Evolutionary conservation across 2,113 vertebrate species (phyloP).

Genomic region (Eretmochelys imbricata): DNA sequence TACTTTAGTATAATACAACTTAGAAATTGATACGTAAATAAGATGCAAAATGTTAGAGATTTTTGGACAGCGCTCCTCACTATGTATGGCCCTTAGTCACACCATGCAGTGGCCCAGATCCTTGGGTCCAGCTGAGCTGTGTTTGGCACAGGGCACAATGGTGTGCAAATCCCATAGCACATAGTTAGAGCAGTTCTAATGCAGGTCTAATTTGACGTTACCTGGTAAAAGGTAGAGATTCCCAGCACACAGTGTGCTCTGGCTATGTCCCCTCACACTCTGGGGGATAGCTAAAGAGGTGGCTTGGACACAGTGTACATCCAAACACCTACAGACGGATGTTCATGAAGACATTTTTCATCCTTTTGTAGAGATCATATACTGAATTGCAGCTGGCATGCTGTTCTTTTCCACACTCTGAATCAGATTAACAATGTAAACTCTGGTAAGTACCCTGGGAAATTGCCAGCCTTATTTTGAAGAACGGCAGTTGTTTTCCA

Average conservation of each 20-base stretch:
- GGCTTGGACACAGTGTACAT: not conserved
- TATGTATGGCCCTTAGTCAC: not conserved
- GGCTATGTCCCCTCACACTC: not conserved
- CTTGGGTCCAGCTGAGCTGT: not conserved
- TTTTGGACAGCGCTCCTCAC: not conserved
- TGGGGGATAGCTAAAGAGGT: not conserved
- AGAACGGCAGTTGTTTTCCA: not conserved
- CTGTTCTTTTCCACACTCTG: not conserved
- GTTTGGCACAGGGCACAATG: not conserved
- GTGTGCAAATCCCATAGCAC: not conserved
- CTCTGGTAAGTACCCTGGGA: not conserved
- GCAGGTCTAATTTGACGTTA: not conserved
- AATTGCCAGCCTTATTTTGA: not conserved
- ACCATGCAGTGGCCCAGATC: not conserved
- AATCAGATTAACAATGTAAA: not conserved
- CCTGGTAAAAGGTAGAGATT: not conserved
- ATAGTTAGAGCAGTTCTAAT: not conserved
- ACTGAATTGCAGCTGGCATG: not conserved
- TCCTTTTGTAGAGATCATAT: not conserved
- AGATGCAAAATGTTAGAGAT: not conserved
- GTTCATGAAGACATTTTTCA: not conserved
- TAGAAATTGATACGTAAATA: not conserved
- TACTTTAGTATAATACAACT: not conserved
- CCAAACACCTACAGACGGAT: not conserved
- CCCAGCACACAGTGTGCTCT: not conserved